Evolutionary conservation across 2,113 vertebrate genomes (phyloP), one percentile per base, ranked within the genome.

Genomic region (Myocastor coypus): DNA sequence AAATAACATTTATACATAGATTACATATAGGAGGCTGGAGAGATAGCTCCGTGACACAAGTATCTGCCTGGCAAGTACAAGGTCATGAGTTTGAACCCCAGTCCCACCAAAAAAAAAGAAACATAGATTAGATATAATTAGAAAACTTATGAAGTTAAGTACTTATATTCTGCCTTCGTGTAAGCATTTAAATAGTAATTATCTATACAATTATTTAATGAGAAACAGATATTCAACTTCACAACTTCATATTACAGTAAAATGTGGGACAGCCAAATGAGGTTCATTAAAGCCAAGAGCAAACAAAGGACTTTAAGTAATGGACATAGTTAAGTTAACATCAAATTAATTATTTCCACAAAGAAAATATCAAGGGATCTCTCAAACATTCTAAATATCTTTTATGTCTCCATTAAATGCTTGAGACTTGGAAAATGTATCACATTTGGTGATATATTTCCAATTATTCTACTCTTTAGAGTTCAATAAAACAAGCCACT

Each of bases 271-370:
- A 91, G 75, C n/a, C 59, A 97, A 97, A 85, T 87, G 80, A 97
- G 55, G 30, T 24, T 97, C 87, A 97, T 96, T 97, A 97, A 94
- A 96, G 80, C 34, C 37, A 92, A 96, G 87, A 94, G 63, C 1
- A 64, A 95, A 96, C 96, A 96, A 97, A 96, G 84, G 88, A 95
- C 92, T 95, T 97, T 96, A 93, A 96, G 59, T 95, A 96, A 90
- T 95, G 87, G 94, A 96, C 89, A 97, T 66, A 95, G 94, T 94
- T 95, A 96, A 95, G 37, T 97, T 91, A 95, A 96, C 93, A 95
- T 40, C 85, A 71, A 94, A 97, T 95, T 96, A 97, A 97, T 96
- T 96, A 91, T 82, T 97, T 93, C 83, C 96, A 97, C 93, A 96
- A 77, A 88, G 94, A 92, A 97, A 97, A 93, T 94, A 87, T n/a